Percentiles rank a stretch among this genome's conserved stretches.
These are phyloP conservation scores for Osmerus eperlanus DNA, from an alignment of 2,113 vertebrate genomes.

Conservation along the genomic window DNA sequence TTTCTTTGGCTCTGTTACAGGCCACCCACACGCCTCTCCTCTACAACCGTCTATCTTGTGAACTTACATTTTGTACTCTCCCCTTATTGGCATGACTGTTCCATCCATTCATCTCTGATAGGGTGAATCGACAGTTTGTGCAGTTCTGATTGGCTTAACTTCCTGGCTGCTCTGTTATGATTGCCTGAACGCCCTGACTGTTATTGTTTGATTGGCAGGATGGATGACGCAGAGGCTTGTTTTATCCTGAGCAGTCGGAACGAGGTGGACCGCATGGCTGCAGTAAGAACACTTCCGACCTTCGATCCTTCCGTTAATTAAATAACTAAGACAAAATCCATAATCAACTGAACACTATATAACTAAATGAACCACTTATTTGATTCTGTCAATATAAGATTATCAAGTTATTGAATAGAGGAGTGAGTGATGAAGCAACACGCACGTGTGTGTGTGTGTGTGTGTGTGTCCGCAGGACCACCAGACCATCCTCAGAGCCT, in stretches of 20 bases:
- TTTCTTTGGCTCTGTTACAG: neutral
- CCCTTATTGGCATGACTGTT: neutral
- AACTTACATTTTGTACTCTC: neutral
- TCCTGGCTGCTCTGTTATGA: no score
- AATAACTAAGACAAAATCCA: neutral
- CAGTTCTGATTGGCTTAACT: no score
- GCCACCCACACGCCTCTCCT: neutral
- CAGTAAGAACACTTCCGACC: constrained; percentile 76
- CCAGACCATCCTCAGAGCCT: constrained; percentile 95
- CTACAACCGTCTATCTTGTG: neutral
- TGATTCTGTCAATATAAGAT: constrained; percentile 5
- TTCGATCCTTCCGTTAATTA: neutral
- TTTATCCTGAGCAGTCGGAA: constrained; percentile 95
- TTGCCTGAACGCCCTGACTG: no score
- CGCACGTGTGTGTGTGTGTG: neutral
- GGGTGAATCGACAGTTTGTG: no score
- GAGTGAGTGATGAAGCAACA: neutral
- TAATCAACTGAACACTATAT: neutral
- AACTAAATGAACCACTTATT: neutral
- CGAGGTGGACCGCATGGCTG: constrained; percentile 93
- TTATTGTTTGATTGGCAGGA: constrained; percentile 65
- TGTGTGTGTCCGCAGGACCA: constrained; percentile 79
- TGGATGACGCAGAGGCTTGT: constrained; percentile 95
- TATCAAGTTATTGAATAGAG: neutral
- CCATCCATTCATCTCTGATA: no score